phyloP scores from a whole-genome alignment of 1,140 invertebrate species.

The Drosophila watanabei region DNA sequence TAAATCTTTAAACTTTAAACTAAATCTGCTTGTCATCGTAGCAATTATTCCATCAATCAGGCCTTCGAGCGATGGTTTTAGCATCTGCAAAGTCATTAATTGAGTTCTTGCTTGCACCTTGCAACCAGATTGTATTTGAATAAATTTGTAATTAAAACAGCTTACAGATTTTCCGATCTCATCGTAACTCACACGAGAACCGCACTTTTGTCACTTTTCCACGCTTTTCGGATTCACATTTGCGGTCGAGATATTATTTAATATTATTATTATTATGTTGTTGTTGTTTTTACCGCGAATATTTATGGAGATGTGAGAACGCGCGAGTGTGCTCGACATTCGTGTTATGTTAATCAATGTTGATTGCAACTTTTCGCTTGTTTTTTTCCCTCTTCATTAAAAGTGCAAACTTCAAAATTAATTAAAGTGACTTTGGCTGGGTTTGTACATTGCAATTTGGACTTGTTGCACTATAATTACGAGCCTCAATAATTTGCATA shows the following conservation, averaged over 20 bases:
- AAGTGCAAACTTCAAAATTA: constrained; percentile 73
- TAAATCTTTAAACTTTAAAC: constrained; percentile 8
- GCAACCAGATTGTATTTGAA: constrained; percentile 56
- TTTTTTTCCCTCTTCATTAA: constrained; percentile 64
- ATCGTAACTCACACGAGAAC: constrained; percentile 75
- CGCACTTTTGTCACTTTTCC: constrained; percentile 76
- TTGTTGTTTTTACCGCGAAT: constrained; percentile 27
- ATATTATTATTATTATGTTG: constrained; percentile 31
- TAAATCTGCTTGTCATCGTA: constrained; percentile 43
- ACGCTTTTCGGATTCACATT: constrained; percentile 63
- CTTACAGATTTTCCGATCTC: constrained; percentile 55
- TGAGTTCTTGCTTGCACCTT: constrained; percentile 27
- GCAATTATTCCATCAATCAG: constrained; percentile 54
- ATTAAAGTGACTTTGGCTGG: constrained; percentile 57
- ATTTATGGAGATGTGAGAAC: constrained; percentile 33
- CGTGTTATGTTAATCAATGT: constrained; percentile 75
- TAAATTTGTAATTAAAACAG: constrained; percentile 76
- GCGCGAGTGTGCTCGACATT: constrained; percentile 49
- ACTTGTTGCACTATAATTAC: constrained; percentile 66
- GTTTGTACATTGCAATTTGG: constrained; percentile 60
- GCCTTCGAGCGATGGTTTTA: constrained; percentile 9
- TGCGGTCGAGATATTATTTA: constrained; percentile 57
- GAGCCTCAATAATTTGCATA: constrained; percentile 73
- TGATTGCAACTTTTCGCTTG: constrained; percentile 67
- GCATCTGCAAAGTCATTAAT: constrained; percentile 31